Evolutionary conservation across 2,888 invertebrate genomes (phyloP), one percentile per base, ranked within the genome.

Genomic region (Cyaniris semiargus): DNA sequence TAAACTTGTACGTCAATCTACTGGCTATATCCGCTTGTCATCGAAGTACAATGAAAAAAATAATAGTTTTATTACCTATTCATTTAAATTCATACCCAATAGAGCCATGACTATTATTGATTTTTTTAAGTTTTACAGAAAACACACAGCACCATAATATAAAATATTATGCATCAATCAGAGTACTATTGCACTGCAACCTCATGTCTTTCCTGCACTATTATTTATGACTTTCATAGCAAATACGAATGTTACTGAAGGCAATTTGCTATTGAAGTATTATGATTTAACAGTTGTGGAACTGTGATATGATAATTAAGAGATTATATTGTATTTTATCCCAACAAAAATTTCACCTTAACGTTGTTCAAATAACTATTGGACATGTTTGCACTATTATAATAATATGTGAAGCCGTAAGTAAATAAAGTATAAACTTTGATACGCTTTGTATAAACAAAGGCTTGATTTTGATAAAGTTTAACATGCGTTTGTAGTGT

Each of bases 381-480:
- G 21, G 10, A 60, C 23, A 13, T 60, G 23, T 60, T 60, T 60
- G 60, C 27, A 7, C 1, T 48, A n/a, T 15, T 53, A 44, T 72
- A 44, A 23, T 23, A 44, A 44, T 21, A n/a, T 38, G 44, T 8
- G 27, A 21, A 72, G 48, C 48, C 15, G 1, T 72, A 44, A 13
- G n/a, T 31, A 70, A 70, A 70, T 70, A 70, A 60, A 60, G 23
- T 10, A 53, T 53, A 4, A 13, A 60, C 23, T 60, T 60, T 21
- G 3, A 60, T 23, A 60, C 23, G 13, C 60, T 60, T 60, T 60
- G 4, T 10, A 21, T 7, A 70, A 70, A 34, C 13, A 34, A 34
- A 70, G 70, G 34, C 34, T 38, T 38, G 72, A 74, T 74, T 74
- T 53, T 72, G 72, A 72, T 72, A 72, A 72, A 3, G 23, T 72